Percentiles rank a stretch among this genome's conserved stretches.
phyloP scores from a whole-genome alignment of 1,140 invertebrate genomes.

The Pachyrhynchus sulphureomaculatus region DNA sequence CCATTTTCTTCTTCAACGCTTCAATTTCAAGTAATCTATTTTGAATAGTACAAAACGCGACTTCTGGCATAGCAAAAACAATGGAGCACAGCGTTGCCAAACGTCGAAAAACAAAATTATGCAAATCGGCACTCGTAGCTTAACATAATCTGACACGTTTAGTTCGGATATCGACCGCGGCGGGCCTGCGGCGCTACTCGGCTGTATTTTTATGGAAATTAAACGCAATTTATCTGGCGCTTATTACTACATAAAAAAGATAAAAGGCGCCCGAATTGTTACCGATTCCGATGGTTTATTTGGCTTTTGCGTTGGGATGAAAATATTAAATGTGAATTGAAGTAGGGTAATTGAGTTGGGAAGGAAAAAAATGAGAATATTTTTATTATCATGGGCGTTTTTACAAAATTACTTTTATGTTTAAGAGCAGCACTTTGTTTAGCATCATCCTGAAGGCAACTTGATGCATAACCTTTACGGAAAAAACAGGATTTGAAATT shows the following conservation, averaged over 20 bases:
- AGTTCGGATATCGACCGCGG: conserved; percentile 28
- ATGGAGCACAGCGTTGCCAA: conserved; percentile 22
- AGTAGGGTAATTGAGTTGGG: neutral
- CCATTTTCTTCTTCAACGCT: neutral
- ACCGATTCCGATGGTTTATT: conserved; percentile 27
- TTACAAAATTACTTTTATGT: too few relatives aligned
- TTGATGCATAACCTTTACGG: too few relatives aligned
- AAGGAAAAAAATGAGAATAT: too few relatives aligned
- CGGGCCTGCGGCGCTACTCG: conserved; percentile 3
- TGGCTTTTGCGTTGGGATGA: conserved; percentile 13
- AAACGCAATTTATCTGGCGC: conserved; percentile 33
- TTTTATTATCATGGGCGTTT: too few relatives aligned
- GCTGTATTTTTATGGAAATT: conserved; percentile 34
- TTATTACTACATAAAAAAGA: conserved; percentile 31
- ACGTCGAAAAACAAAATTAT: conserved; percentile 33
- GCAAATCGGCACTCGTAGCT: conserved; percentile 25
- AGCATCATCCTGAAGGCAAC: too few relatives aligned
- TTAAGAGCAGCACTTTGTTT: too few relatives aligned
- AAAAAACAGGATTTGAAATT: too few relatives aligned
- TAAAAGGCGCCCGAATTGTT: conserved; percentile 25
- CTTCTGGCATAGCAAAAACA: conserved; percentile 5
- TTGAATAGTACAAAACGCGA: conserved; percentile 3
- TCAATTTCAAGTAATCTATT: conserved; percentile 15
- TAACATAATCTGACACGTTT: conserved; percentile 32
- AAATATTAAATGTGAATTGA: conserved; percentile 24